These are phyloP conservation scores for Pluvialis apricaria DNA, from an alignment of 2,113 vertebrate species.

Conservation along the genomic window DNA sequence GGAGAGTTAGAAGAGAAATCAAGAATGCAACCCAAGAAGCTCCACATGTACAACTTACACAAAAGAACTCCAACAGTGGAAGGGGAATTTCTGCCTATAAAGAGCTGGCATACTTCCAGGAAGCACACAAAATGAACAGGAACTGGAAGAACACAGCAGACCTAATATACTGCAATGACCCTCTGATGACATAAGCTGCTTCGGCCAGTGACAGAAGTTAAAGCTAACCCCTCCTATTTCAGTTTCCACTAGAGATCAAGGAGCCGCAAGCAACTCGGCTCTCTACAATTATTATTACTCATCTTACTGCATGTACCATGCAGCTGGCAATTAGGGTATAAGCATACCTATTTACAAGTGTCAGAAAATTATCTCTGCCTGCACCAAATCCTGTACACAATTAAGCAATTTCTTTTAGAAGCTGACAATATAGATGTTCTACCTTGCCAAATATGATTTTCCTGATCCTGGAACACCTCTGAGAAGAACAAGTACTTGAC, in stretches of 20 bases:
- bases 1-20: not conserved
- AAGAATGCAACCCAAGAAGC: not conserved
- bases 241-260: not conserved
- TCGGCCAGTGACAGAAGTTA: not conserved
- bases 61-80: not conserved
- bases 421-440: slow-evolving; percentile 58
- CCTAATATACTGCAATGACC: not conserved
- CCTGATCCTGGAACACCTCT: slow-evolving; percentile 95
- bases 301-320: not conserved
- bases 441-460: slow-evolving; percentile 94
- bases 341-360: not conserved
- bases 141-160: not conserved
- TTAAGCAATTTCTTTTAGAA: not conserved
- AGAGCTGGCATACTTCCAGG: not conserved
- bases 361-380: not conserved
- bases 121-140: not conserved
- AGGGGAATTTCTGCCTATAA: not conserved
- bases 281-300: not conserved
- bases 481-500: slow-evolving; percentile 88
- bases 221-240: not conserved
- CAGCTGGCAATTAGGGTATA: not conserved
- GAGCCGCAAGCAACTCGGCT: not conserved
- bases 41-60: not conserved
- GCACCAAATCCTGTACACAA: not conserved
- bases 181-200: not conserved